Evolutionary conservation across 30 jellyfish, hydroid and myxozoan species (phyloP).

Genomic region (Chironex yamaguchii): DNA sequence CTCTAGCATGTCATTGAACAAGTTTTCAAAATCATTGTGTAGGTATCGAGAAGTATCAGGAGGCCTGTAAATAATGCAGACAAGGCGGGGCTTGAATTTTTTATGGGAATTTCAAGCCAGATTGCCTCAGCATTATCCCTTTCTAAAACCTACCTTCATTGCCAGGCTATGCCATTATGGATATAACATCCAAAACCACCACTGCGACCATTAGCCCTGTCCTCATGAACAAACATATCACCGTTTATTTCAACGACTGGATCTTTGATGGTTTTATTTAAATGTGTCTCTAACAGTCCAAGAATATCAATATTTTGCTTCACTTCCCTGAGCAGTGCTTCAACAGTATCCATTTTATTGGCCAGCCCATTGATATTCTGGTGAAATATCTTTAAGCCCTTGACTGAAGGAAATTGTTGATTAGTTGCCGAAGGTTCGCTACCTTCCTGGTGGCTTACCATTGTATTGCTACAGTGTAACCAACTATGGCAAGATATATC

Average conservation of each 20-base stretch:
- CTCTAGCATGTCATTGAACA: slow-evolving; percentile 21
- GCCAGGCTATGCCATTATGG: slow-evolving; percentile 12
- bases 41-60: slow-evolving; percentile 63
- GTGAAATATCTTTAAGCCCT: background rate
- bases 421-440: too few species aligned
- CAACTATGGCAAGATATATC: too few species aligned
- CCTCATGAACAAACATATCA: background rate
- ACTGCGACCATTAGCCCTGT: slow-evolving; percentile 41
- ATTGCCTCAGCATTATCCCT: slow-evolving; percentile 11
- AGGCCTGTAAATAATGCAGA: slow-evolving; percentile 52
- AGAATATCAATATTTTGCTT: slow-evolving; percentile 10
- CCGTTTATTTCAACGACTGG: slow-evolving; percentile 11
- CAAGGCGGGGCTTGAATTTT: slow-evolving; percentile 30
- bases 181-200: slow-evolving; percentile 63
- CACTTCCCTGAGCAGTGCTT: background rate
- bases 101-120: slow-evolving; percentile 33
- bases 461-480: too few species aligned
- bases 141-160: slow-evolving; percentile 38
- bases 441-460: too few species aligned
- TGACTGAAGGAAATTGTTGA: background rate
- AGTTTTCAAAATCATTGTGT: slow-evolving; percentile 32
- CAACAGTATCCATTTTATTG: background rate
- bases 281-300: slow-evolving; percentile 15
- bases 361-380: background rate
- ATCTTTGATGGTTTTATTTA: background rate